Evolutionary conservation across 2,797 vertebrate species (phyloP).

Genomic region (Anguilla obscura): DNA sequence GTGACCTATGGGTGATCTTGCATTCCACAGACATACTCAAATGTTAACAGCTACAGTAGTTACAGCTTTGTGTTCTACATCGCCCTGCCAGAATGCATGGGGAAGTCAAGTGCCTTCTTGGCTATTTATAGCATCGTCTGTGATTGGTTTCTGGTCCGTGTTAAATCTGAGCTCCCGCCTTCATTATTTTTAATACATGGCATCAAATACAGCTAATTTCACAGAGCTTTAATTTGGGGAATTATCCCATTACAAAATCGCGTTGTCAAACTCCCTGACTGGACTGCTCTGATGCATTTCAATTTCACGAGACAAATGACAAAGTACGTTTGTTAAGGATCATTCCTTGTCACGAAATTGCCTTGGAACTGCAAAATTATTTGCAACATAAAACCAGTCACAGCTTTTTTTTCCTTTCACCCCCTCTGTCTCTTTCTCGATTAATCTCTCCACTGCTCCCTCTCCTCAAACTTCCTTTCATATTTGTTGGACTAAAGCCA

Average conservation of each 20-base stretch:
- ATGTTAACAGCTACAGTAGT: background rate
- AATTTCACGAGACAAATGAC: conserved; percentile 25
- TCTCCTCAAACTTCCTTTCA: conserved; percentile 15
- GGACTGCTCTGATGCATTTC: conserved; percentile 26
- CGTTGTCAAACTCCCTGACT: conserved; percentile 12
- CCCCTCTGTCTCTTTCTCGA: background rate
- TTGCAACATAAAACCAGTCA: conserved; percentile 23
- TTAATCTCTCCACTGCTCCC: conserved; percentile 10
- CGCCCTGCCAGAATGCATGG: background rate
- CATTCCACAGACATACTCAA: background rate
- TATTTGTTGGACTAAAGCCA: background rate
- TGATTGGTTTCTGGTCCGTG: conserved; percentile 35
- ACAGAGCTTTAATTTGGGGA: conserved; percentile 1
- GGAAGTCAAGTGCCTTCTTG: conserved; percentile 16
- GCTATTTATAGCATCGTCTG: conserved; percentile 35
- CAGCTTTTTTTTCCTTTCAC: background rate
- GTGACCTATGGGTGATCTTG: background rate
- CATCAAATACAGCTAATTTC: conserved; percentile 25
- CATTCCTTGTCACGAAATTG: conserved; percentile 18
- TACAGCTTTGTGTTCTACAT: background rate
- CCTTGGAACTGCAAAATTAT: conserved; percentile 15
- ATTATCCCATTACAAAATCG: conserved; percentile 15
- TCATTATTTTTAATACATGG: background rate
- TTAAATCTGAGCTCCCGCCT: conserved; percentile 7
- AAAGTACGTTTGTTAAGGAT: conserved; percentile 27